Conservation (phyloP, 2,888 invertebrate genomes). For the Nomada hirtipes region DNA sequence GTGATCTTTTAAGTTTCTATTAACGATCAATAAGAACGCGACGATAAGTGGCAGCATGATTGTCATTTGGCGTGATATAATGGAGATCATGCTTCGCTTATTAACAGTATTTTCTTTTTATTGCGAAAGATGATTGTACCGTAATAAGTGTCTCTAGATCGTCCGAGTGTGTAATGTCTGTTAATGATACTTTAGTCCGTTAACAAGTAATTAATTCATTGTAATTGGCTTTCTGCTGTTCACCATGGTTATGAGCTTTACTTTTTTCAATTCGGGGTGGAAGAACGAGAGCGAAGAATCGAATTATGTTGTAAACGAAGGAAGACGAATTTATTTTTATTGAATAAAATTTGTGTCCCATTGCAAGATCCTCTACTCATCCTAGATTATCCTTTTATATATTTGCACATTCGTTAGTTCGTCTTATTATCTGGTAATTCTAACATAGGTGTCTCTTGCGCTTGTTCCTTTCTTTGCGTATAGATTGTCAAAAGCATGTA, state of each 20-base stretch:
- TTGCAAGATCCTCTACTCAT: conserved; percentile 19
- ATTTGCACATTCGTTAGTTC: conserved; percentile 36
- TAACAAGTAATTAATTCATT: conserved; percentile 19
- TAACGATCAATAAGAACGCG: conserved; percentile 12
- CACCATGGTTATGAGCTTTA: conserved; percentile 22
- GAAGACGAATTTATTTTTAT: conserved; percentile 12
- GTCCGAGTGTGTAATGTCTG: conserved; percentile 1
- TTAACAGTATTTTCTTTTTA: conserved; percentile 24
- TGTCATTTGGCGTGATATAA: not conserved
- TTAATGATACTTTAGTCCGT: conserved; percentile 3
- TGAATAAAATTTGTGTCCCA: conserved; percentile 25
- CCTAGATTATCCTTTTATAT: conserved; percentile 4
- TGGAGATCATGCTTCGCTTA: conserved; percentile 14
- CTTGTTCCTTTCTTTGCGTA: conserved; percentile 49
- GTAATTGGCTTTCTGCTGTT: conserved; percentile 27
- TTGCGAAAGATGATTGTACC: conserved; percentile 11
- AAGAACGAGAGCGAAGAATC: conserved; percentile 44
- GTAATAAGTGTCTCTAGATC: conserved; percentile 5
- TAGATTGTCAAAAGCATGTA: conserved; percentile 70
- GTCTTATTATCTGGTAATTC: conserved; percentile 43
- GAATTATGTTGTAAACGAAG: conserved; percentile 27
- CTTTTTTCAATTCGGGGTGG: conserved; percentile 30
- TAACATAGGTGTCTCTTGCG: conserved; percentile 37
- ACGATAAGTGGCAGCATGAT: not conserved
- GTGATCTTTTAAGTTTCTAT: not conserved